A percentile compares a stretch with the other conserved stretches of the same genome.
Conservation (phyloP, 2,797 vertebrate species). For the Vipera ursinii region DNA sequence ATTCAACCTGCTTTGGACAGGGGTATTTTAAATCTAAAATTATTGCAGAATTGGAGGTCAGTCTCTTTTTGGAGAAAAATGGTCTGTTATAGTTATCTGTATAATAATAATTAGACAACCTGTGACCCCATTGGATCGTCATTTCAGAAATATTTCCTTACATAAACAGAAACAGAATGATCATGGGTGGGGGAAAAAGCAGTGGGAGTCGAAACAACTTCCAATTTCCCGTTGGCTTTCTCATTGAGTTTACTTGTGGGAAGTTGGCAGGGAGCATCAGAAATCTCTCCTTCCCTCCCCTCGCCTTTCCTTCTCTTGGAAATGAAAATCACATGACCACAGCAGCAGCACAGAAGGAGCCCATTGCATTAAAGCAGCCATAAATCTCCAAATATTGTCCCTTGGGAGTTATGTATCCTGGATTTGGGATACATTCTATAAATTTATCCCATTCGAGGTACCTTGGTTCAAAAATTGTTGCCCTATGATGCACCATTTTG, state of each 20-base stretch:
- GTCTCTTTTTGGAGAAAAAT: background rate
- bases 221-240: background rate
- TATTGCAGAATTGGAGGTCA: background rate
- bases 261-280: background rate
- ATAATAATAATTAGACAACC: background rate
- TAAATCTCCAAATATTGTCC: background rate
- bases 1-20: background rate
- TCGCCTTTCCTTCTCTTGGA: background rate
- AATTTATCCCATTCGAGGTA: background rate
- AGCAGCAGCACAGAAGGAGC: background rate
- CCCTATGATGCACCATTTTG: background rate
- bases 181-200: background rate
- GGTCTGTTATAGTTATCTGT: background rate
- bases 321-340: background rate
- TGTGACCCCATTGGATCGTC: background rate
- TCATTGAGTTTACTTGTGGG: background rate
- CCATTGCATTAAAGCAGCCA: background rate
- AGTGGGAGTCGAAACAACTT: background rate
- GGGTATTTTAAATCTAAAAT: background rate
- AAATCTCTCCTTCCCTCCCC: background rate
- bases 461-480: background rate
- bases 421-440: background rate
- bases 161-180: background rate
- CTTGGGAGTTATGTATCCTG: background rate
- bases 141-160: background rate